Evolutionary conservation across 2,113 vertebrate species (phyloP).

Genomic region (Callithrix jacchus): DNA sequence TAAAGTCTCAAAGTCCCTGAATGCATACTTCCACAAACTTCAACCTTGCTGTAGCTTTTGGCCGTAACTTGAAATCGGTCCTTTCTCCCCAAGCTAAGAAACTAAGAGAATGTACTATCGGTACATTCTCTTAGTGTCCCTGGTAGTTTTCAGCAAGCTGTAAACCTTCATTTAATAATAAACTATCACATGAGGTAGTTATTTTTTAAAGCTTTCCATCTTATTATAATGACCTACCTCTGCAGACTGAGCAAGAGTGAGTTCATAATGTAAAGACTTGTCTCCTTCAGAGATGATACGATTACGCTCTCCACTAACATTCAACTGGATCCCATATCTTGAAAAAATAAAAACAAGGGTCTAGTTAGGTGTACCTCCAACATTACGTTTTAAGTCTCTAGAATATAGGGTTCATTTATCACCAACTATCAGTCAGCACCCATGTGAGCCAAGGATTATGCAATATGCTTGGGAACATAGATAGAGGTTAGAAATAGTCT

Average conservation of each 20-base stretch:
- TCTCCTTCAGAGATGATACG: conserved; percentile 76
- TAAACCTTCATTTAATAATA: not conserved
- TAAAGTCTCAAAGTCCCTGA: not conserved
- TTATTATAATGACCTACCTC: conserved; percentile 83
- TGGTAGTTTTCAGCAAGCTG: not conserved
- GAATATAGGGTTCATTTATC: not conserved
- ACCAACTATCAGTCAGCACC: conserved; percentile 79
- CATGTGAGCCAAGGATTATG: not conserved
- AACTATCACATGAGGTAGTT: not conserved
- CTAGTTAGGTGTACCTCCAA: not conserved
- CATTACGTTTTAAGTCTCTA: not conserved
- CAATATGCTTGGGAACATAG: not conserved
- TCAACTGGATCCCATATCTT: conserved; percentile 82
- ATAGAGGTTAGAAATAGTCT: not conserved
- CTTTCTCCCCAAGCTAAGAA: not conserved
- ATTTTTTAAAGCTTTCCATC: not conserved
- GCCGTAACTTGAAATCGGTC: not conserved
- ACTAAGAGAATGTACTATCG: not conserved
- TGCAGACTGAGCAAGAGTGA: conserved; percentile 89
- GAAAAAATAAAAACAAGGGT: not conserved
- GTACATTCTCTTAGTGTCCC: not conserved
- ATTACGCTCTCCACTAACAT: conserved; percentile 81
- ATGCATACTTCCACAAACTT: not conserved
- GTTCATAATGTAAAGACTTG: conserved; percentile 87
- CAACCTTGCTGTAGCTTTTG: not conserved